Conservation (phyloP, 2,888 invertebrate species). For the Caenorhabditis sp. region DNA sequence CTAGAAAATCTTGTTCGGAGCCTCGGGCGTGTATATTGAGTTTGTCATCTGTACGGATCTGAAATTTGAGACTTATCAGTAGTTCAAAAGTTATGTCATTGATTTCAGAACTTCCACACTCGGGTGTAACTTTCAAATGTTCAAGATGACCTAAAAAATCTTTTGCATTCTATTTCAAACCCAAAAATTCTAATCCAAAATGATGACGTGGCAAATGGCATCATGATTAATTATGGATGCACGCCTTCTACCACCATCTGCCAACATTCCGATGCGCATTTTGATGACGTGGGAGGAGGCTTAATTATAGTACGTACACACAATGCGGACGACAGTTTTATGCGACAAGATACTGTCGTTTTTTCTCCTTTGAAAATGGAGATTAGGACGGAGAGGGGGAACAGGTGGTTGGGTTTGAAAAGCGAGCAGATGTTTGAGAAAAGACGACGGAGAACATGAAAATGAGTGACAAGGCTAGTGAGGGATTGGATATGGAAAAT, state of each 20-base stretch:
- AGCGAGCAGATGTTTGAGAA: neutral
- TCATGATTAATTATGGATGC: slow-evolving; percentile 42
- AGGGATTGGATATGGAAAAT: neutral
- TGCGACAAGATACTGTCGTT: slow-evolving; percentile 39
- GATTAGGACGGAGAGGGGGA: slow-evolving; percentile 27
- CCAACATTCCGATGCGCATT: slow-evolving; percentile 35
- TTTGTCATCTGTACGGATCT: too few relatives aligned
- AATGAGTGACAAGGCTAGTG: slow-evolving; percentile 13
- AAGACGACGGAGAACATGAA: neutral
- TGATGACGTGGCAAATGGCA: slow-evolving; percentile 33
- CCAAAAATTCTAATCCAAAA: slow-evolving; percentile 1
- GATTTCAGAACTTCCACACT: too few relatives aligned
- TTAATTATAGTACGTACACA: slow-evolving; percentile 33
- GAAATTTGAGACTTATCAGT: too few relatives aligned
- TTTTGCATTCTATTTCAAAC: too few relatives aligned
- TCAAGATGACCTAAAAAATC: too few relatives aligned
- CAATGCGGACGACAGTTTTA: slow-evolving; percentile 40
- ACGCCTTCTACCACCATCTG: slow-evolving; percentile 40
- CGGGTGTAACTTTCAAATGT: too few relatives aligned
- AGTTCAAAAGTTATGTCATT: too few relatives aligned
- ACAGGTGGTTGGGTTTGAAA: slow-evolving; percentile 34
- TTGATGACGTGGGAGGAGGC: slow-evolving; percentile 29
- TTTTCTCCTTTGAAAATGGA: slow-evolving; percentile 28
- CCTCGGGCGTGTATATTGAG: too few relatives aligned
- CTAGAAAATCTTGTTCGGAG: too few relatives aligned